Evolutionary conservation across 2,888 invertebrate species (phyloP), one percentile per base, ranked within the genome.

Genomic region (Lydus trimaculatus): DNA sequence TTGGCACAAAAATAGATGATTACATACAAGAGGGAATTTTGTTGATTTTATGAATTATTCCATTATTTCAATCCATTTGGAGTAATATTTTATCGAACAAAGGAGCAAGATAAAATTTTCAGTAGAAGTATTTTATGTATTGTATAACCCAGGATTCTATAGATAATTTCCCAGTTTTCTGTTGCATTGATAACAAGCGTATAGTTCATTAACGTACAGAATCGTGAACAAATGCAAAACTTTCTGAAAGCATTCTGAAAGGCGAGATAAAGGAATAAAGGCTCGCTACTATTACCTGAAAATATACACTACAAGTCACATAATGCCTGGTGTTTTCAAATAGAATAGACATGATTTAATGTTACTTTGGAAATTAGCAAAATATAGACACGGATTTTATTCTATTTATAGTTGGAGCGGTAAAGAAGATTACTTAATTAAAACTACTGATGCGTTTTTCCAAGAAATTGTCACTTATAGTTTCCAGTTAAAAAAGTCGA

Each of bases 211-310:
- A 85, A 84, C 82, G 84, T 84, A 84, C 83, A 84, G 83, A 81
- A 79, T 17, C 17, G 43, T 80, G 82, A 84, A 85, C 84, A 84
- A 84, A 84, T 80, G 81, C 80, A 82, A 81, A 81, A 81, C 80
- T 80, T 81, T 77, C 81, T 82, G 81, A 82, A 83, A 81, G 81
- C 80, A 79, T 79, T 78, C 78, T 84, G 84, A 84, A 85, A 84
- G 83, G 83, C 83, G 81, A 84, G 84, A 85, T 85, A 84, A 85
- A 85, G 84, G 84, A 83, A 85, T 83, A 83, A 85, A 84, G 82
- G 82, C 83, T 74, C 74, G 76, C 77, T 75, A 73, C 43, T 43
- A 33, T 11, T 33, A 7, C 33, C 79, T 80, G 80, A 80, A 82
- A 82, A 82, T 81, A 83, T 81, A 8, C 43, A 82, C 78, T 81